phyloP scores from a whole-genome alignment of 1,140 invertebrate genomes.

The Papilio polytes region DNA sequence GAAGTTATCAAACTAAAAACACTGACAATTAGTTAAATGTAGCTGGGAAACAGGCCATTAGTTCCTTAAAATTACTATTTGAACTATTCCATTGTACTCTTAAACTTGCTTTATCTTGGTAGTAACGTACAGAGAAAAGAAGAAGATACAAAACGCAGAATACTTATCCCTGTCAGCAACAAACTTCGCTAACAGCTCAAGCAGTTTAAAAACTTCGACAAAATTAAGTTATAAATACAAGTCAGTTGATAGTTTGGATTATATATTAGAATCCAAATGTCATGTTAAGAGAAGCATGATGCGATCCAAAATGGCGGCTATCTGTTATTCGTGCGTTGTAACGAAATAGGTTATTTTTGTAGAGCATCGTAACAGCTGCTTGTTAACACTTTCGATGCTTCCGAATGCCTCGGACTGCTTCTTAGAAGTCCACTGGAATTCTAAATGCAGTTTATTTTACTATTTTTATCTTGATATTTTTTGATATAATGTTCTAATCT shows the following conservation, averaged over 20 bases:
- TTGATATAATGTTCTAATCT: not conserved
- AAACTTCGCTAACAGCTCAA: no score
- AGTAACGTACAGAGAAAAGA: not conserved
- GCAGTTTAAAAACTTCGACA: no score
- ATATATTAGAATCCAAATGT: not conserved
- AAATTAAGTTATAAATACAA: not conserved
- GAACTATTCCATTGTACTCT: not conserved
- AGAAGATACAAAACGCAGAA: not conserved
- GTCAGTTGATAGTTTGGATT: not conserved
- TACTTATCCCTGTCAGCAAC: no score
- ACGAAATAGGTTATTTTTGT: constrained; percentile 31
- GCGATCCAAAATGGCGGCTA: constrained; percentile 21
- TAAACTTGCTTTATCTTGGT: not conserved
- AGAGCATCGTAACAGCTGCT: constrained; percentile 27
- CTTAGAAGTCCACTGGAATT: constrained; percentile 5
- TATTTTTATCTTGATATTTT: not conserved
- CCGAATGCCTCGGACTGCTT: constrained; percentile 23
- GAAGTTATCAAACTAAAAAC: no score
- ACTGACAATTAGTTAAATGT: no score
- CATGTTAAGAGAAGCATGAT: constrained; percentile 6
- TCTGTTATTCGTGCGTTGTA: constrained; percentile 14
- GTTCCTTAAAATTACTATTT: no score
- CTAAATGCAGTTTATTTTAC: constrained; percentile 6
- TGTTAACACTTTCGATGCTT: constrained; percentile 31
- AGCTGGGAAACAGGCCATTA: no score